These are phyloP conservation scores for Julus scandinavius DNA, from an alignment of 2,888 invertebrate species.

Conservation along the genomic window DNA sequence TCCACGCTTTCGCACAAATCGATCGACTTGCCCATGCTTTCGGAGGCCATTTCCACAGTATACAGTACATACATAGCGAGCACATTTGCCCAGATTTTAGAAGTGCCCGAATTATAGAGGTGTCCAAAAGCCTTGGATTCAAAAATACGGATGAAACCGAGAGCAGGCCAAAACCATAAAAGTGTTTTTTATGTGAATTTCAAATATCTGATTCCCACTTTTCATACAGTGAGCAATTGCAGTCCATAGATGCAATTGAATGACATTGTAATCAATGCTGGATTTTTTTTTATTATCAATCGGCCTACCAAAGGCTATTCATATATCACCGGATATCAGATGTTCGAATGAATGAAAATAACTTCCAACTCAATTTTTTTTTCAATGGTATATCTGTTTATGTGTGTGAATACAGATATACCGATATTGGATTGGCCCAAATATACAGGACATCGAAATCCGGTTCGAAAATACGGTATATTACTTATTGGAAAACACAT, in stretches of 20 bases:
- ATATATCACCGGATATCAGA: slow-evolving; percentile 25
- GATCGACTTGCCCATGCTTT: neutral
- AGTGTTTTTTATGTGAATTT: slow-evolving; percentile 21
- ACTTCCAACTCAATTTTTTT: neutral
- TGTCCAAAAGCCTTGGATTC: neutral
- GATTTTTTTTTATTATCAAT: slow-evolving; percentile 26
- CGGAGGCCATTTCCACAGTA: no score
- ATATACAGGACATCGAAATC: neutral
- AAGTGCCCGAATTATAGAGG: neutral
- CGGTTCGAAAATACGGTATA: neutral
- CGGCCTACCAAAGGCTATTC: slow-evolving; percentile 13
- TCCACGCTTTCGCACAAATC: neutral
- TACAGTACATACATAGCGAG: no score
- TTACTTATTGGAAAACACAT: neutral
- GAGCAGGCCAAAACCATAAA: neutral
- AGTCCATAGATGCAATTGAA: slow-evolving; percentile 12
- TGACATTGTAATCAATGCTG: slow-evolving; percentile 21
- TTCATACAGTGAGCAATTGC: slow-evolving; percentile 27
- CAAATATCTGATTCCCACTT: slow-evolving; percentile 27
- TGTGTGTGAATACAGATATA: neutral
- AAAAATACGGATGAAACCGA: neutral
- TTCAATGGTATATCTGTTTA: slow-evolving; percentile 1
- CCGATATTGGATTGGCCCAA: neutral
- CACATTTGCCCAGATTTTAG: neutral
- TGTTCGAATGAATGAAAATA: slow-evolving; percentile 11